Evolutionary conservation across 2,113 vertebrate genomes (phyloP).

Genomic region (Sinocyclocheilus grahami): DNA sequence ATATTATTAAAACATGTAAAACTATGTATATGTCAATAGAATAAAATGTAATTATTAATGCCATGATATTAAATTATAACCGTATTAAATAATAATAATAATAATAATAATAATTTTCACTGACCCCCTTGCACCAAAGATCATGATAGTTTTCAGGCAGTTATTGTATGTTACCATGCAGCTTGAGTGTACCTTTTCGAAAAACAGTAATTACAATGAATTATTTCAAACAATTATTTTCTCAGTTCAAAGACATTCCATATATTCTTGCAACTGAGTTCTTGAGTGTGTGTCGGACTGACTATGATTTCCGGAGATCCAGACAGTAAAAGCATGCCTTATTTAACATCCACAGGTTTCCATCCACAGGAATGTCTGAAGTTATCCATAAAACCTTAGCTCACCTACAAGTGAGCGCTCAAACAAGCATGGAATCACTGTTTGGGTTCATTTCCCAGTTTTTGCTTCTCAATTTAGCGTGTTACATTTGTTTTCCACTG

Average conservation of each 20-base stretch:
- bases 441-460: not conserved
- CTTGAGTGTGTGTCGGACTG: not conserved
- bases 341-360: constrained; percentile 20
- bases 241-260: not conserved
- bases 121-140: not conserved
- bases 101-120: not conserved
- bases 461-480: not conserved
- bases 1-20: not conserved
- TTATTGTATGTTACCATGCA: not conserved
- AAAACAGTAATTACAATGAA: not conserved
- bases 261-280: not conserved
- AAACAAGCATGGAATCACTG: constrained; percentile 2
- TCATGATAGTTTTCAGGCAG: not conserved
- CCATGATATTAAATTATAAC: not conserved
- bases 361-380: constrained; percentile 37
- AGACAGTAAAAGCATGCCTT: not conserved
- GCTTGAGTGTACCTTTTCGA: not conserved
- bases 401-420: not conserved
- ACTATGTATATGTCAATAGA: not conserved
- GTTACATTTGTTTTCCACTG: constrained; percentile 24
- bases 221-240: not conserved
- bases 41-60: not conserved
- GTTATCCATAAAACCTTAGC: constrained; percentile 7
- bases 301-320: not conserved
- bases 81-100: not conserved